These are phyloP conservation scores for Caenorhabditis angaria DNA, from an alignment of 2,888 invertebrate species.

Conservation along the genomic window DNA sequence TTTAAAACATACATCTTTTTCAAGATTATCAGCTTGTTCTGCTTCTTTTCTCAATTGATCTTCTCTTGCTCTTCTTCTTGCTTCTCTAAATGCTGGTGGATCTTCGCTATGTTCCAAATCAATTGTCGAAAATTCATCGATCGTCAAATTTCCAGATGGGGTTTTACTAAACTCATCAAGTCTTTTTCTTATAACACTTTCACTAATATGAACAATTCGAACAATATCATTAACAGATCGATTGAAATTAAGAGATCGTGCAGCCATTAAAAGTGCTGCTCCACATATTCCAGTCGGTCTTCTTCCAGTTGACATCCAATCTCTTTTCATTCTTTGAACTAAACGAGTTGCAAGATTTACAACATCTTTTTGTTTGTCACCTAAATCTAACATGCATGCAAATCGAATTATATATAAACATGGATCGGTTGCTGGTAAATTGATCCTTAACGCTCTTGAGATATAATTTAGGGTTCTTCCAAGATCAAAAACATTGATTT, in stretches of 20 bases:
- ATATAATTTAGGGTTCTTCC: conserved; percentile 90
- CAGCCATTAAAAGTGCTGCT: conserved; percentile 92
- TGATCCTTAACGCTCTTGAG: conserved; percentile 86
- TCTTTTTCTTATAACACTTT: conserved; percentile 68
- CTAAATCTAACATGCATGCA: conserved; percentile 87
- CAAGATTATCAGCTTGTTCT: conserved; percentile 49
- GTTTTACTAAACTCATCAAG: conserved; percentile 95
- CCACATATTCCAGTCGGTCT: conserved; percentile 97
- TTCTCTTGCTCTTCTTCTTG: conserved; percentile 60
- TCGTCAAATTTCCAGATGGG: conserved; percentile 89
- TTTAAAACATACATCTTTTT: conserved; percentile 22
- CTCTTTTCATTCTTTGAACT: conserved; percentile 95
- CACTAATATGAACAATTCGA: conserved; percentile 70
- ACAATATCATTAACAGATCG: conserved; percentile 67
- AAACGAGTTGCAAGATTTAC: conserved; percentile 91
- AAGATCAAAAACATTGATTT: conserved; percentile 91
- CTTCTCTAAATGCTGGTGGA: conserved; percentile 67
- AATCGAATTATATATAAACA: conserved; percentile 94
- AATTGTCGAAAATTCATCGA: conserved; percentile 95
- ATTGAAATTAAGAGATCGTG: conserved; percentile 74
- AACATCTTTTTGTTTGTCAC: conserved; percentile 88
- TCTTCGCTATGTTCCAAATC: conserved; percentile 78
- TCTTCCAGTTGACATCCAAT: conserved; percentile 94
- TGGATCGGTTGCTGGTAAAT: conserved; percentile 81
- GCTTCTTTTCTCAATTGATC: conserved; percentile 57